Evolutionary conservation across 2,113 vertebrate genomes (phyloP), one percentile per base, ranked within the genome.

Genomic region (Cromileptes altivelis): DNA sequence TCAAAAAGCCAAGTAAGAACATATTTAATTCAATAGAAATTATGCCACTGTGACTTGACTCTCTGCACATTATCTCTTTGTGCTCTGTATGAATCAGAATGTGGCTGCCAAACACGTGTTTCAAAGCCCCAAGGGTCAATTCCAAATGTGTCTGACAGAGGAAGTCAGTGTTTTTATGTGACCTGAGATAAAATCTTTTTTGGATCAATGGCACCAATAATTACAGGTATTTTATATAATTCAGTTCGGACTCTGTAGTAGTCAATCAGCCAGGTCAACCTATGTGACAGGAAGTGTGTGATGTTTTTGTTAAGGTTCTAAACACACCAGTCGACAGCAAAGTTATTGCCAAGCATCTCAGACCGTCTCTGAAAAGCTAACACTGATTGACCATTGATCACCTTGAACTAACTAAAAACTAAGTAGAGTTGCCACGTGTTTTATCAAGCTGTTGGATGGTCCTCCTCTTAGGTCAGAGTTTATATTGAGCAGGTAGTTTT

Each of bases 1-100:
- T 81, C n/a, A 62, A 58, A 61, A 70, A 67, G 80, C 73, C 37
- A 65, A 74, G 63, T 40, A 73, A 84, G 77, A 86, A 84, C 77
- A 57, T 56, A 7, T 1, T 63, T 33, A 37, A 78, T 4, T n/a
- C 6, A 23, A 7, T 18, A 47, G 6, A 47, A 53, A 45, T 61
- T 0, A 30, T 65, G 17, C 30, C n/a, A 7, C 12, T 42, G 30
- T 27, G 30, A 78, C 45, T 52, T 2, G 13, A 57, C 6, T 23
- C 3, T 42, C 33, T 58, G 4, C 6, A 40, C 18, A 23, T 69
- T 19, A 47, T 33, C 15, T 5, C n/a, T 53, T 60, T 52, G 14
- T 18, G 30, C 27, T 75, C 23, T 4, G 25, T 11, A 10, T 53
- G 3, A 69, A 63, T 52, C n/a, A 49, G 17, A 7, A 8, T 57